Evolutionary conservation across 2,113 vertebrate species (phyloP).

Genomic region (Ophiodon elongatus): DNA sequence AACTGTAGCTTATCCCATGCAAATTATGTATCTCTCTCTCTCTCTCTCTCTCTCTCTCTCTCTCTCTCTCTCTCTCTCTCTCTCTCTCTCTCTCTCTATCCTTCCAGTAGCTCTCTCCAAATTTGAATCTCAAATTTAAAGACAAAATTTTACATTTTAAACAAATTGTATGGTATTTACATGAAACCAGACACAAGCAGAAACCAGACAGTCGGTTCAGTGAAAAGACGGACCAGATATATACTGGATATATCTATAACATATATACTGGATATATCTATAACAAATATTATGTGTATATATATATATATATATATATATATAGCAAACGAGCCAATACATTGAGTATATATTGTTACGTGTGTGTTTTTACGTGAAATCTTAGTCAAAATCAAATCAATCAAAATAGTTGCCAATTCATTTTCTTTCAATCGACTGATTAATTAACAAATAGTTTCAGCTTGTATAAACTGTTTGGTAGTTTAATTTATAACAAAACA

Average conservation of each 20-base stretch:
- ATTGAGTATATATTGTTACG: too few relatives aligned
- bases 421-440: too few relatives aligned
- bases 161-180: slow-evolving; percentile 61
- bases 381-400: too few relatives aligned
- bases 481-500: neutral
- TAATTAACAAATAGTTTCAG: neutral
- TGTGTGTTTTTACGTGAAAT: neutral
- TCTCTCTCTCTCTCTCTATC: neutral
- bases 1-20: slow-evolving; percentile 10
- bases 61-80: neutral
- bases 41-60: neutral
- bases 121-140: slow-evolving; percentile 70
- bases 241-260: too few relatives aligned
- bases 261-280: too few relatives aligned
- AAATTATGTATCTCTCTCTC: slow-evolving; percentile 14
- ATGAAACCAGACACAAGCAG: slow-evolving; percentile 16
- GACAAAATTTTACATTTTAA: slow-evolving; percentile 66
- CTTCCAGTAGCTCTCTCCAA: slow-evolving; percentile 12
- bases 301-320: too few relatives aligned
- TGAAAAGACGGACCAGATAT: neutral
- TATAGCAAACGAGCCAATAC: neutral
- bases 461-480: too few relatives aligned
- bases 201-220: neutral
- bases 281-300: too few relatives aligned
- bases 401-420: too few relatives aligned